Percentiles rank a stretch among this genome's conserved stretches.
phyloP scores from a whole-genome alignment of 1,140 invertebrate species.

The Drosophila baimaii region DNA sequence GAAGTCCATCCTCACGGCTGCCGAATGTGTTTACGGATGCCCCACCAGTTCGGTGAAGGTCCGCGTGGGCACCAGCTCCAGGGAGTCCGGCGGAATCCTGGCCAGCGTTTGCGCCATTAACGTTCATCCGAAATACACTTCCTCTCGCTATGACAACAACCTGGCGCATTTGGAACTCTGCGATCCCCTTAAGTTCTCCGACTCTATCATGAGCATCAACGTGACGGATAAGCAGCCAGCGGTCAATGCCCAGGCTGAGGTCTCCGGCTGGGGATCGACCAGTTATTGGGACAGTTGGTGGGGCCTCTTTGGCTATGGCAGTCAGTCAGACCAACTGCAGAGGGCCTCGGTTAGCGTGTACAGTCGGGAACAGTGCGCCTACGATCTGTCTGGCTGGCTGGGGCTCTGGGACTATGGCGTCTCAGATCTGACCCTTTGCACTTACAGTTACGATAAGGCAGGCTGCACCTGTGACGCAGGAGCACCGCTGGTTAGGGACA shows the following conservation, averaged over 20 bases:
- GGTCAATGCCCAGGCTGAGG: neutral
- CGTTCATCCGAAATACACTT: constrained; percentile 4
- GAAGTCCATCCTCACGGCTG: constrained; percentile 13
- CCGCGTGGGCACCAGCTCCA: constrained; percentile 11
- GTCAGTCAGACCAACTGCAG: constrained; percentile 1
- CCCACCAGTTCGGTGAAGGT: constrained; percentile 6
- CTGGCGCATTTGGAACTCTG: constrained; percentile 26
- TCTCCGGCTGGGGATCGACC: constrained; percentile 36
- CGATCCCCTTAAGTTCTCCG: neutral
- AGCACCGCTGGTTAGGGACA: constrained; percentile 21
- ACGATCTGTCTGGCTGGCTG: neutral
- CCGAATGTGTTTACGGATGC: constrained; percentile 12
- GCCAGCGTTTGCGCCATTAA: neutral
- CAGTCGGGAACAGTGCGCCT: constrained; percentile 20
- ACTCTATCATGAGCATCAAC: neutral
- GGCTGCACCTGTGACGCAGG: constrained; percentile 21
- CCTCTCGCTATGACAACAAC: constrained; percentile 21
- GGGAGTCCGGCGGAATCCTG: constrained; percentile 1
- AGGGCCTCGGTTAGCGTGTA: neutral
- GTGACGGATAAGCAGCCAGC: constrained; percentile 1
- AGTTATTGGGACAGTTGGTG: constrained; percentile 24
- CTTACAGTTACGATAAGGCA: neutral
- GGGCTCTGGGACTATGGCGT: constrained; percentile 9
- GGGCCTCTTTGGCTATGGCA: constrained; percentile 1
- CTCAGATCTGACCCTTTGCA: constrained; percentile 21